Evolutionary conservation across 1,140 invertebrate genomes (phyloP).

Genomic region (Zophobas morio): DNA sequence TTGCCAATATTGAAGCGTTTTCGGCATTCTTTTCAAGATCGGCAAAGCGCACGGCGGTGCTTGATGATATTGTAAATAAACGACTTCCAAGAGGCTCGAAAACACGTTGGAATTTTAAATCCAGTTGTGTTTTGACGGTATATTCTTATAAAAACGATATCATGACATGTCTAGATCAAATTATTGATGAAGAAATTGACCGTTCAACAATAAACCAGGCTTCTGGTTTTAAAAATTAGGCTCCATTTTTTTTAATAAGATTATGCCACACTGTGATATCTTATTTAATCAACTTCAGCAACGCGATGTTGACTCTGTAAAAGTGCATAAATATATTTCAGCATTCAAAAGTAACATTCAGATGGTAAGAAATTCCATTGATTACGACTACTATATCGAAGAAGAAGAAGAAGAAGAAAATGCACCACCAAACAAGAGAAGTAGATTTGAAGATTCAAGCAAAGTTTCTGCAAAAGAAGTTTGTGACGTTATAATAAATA

Average conservation of each 20-base stretch:
- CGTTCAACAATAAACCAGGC: conserved; percentile 33
- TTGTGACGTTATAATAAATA: conserved; percentile 53
- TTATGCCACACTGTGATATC: conserved; percentile 54
- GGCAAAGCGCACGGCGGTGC: conserved; percentile 10
- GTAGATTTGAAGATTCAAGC: neutral
- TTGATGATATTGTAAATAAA: conserved; percentile 21
- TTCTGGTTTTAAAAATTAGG: conserved; percentile 31
- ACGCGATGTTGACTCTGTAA: conserved; percentile 30
- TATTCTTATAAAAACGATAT: conserved; percentile 39
- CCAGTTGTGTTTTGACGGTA: conserved; percentile 23
- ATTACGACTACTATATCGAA: conserved; percentile 4
- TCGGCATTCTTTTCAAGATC: conserved; percentile 48
- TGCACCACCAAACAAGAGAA: neutral
- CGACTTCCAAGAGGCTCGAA: conserved; percentile 9
- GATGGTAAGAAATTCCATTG: conserved; percentile 15
- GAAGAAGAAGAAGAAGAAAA: conserved; percentile 16
- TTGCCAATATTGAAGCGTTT: no score
- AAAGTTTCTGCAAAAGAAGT: conserved; percentile 47
- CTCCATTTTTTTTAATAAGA: conserved; percentile 49
- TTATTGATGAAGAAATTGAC: conserved; percentile 9
- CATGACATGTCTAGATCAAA: conserved; percentile 42
- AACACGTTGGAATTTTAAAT: conserved; percentile 51
- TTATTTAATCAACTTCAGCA: conserved; percentile 54
- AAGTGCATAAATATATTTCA: conserved; percentile 22
- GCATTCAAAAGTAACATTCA: conserved; percentile 38